These are phyloP conservation scores for Dynastes grantii DNA, from an alignment of 2,888 invertebrate genomes.

Conservation along the genomic window DNA sequence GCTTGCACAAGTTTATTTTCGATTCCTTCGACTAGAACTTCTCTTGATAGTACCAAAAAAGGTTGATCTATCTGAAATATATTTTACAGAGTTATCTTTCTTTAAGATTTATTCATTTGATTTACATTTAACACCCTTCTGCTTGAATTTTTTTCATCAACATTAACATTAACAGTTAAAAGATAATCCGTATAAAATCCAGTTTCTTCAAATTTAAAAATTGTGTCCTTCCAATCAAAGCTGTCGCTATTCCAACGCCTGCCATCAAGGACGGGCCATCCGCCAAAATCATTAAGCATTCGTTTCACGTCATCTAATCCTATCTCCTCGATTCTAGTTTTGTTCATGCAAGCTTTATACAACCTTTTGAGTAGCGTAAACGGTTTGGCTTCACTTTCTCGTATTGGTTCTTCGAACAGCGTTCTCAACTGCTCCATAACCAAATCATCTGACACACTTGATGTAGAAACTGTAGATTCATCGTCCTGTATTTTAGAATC, in stretches of 20 bases:
- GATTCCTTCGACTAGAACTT: constrained; percentile 87
- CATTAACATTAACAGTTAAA: constrained; percentile 90
- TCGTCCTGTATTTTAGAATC: constrained; percentile 85
- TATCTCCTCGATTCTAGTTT: constrained; percentile 84
- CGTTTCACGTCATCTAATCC: constrained; percentile 82
- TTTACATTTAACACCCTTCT: constrained; percentile 87
- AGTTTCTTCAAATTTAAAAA: constrained; percentile 84
- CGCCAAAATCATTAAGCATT: constrained; percentile 86
- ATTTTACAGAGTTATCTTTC: not conserved
- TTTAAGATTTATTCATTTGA: not conserved
- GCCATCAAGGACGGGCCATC: constrained; percentile 93
- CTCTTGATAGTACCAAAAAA: constrained; percentile 86
- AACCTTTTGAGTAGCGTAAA: constrained; percentile 86
- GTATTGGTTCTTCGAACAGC: constrained; percentile 79
- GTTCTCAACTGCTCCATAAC: constrained; percentile 81
- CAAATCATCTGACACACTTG: constrained; percentile 83
- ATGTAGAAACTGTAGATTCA: constrained; percentile 84
- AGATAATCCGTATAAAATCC: constrained; percentile 94
- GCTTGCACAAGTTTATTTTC: constrained; percentile 89
- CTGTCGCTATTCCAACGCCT: constrained; percentile 79
- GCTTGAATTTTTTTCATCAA: constrained; percentile 91
- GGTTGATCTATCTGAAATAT: constrained; percentile 86
- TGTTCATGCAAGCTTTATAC: constrained; percentile 92
- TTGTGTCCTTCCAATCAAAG: constrained; percentile 88
- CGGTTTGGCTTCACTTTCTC: constrained; percentile 77